Percentiles rank a stretch among this genome's conserved stretches.
phyloP scores from a whole-genome alignment of 1,140 invertebrate species.

The Bilobella aurantiaca region DNA sequence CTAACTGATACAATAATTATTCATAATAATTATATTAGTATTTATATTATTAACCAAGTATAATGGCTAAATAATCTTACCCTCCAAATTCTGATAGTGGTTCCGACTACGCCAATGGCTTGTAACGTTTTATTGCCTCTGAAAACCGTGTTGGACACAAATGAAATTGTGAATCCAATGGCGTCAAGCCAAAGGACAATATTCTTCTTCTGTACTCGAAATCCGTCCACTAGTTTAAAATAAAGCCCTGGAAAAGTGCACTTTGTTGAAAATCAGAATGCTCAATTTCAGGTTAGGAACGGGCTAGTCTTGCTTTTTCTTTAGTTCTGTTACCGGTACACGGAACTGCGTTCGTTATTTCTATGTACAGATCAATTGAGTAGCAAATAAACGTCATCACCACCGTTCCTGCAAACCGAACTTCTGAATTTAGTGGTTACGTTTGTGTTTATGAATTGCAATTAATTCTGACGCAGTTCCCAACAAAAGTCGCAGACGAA shows the following conservation, averaged over 20 bases:
- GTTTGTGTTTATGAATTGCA: too few species aligned
- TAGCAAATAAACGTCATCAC: background rate
- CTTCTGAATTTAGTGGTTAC: too few species aligned
- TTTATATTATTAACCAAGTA: too few species aligned
- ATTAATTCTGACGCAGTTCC: background rate
- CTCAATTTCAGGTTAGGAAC: background rate
- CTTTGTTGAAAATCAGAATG: too few species aligned
- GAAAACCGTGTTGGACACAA: background rate
- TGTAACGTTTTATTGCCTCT: too few species aligned
- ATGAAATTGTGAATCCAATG: constrained; percentile 19
- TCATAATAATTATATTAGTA: too few species aligned
- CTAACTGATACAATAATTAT: too few species aligned
- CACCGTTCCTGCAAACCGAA: background rate
- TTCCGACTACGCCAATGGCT: too few species aligned
- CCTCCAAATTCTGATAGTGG: too few species aligned
- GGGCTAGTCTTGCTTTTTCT: background rate
- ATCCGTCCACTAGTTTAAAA: constrained; percentile 28
- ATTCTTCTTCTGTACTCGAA: constrained; percentile 2
- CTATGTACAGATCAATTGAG: constrained; percentile 24
- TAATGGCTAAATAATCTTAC: too few species aligned
- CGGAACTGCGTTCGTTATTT: constrained; percentile 21
- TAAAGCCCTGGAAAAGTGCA: constrained; percentile 19
- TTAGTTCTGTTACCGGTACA: background rate
- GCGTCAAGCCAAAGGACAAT: constrained; percentile 25
- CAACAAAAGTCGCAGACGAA: background rate